Percentiles rank a stretch among this genome's conserved stretches.
Evolutionary conservation across 2,888 invertebrate species (phyloP).

Genomic region (Dysmachus trigonus): DNA sequence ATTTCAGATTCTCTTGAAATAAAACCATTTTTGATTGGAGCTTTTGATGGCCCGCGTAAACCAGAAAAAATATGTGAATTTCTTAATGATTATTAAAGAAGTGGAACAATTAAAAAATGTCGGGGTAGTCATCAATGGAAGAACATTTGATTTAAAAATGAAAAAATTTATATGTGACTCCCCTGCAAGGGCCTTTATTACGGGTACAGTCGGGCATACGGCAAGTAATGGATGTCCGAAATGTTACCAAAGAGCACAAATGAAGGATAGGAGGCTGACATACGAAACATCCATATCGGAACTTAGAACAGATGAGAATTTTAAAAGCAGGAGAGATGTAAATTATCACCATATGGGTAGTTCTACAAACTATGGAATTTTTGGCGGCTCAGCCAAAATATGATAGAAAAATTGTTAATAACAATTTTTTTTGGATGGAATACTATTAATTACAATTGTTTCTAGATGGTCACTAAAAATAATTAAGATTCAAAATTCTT

Average conservation of each 20-base stretch:
- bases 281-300: neutral
- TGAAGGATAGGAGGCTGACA: neutral
- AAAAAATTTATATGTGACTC: constrained; percentile 22
- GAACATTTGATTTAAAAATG: neutral
- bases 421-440: too few species aligned
- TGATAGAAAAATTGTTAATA: too few species aligned
- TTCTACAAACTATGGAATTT: too few species aligned
- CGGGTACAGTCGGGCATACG: constrained; percentile 31
- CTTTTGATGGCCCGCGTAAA: neutral
- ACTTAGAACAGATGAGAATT: constrained; percentile 25
- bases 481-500: too few species aligned
- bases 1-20: neutral
- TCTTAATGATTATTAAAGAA: constrained; percentile 26
- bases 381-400: too few species aligned
- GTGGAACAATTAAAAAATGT: neutral
- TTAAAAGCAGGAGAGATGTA: neutral
- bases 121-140: neutral
- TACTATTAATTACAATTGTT: too few species aligned
- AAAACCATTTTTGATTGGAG: constrained; percentile 7
- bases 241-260: constrained; percentile 28
- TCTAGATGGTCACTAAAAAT: too few species aligned
- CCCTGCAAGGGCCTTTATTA: constrained; percentile 28
- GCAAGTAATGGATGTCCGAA: constrained; percentile 37
- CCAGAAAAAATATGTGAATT: neutral
- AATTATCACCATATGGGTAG: neutral